Percentiles rank a stretch among this genome's conserved stretches.
These are phyloP conservation scores for Sebastiscus albofasciatus DNA, from an alignment of 2,797 vertebrate species.

Conservation along the genomic window DNA sequence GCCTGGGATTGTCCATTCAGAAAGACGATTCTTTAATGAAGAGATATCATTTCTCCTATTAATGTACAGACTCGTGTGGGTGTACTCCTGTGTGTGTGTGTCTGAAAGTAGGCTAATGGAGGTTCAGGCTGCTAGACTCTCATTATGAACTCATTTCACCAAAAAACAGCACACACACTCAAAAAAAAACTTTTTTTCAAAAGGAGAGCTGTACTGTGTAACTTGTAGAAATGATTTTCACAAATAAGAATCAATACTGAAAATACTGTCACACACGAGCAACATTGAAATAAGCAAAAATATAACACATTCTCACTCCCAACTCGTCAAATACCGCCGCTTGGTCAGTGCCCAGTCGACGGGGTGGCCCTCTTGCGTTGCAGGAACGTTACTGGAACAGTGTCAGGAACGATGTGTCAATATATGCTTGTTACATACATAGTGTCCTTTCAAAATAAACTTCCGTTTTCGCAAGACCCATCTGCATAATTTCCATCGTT, in stretches of 20 bases:
- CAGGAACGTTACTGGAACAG: too few relatives aligned
- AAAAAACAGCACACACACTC: not conserved
- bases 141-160: constrained; percentile 24
- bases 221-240: not conserved
- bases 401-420: too few relatives aligned
- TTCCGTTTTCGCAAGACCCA: too few relatives aligned
- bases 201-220: not conserved
- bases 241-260: not conserved
- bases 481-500: too few relatives aligned
- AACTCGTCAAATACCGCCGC: too few relatives aligned
- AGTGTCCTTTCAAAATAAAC: too few relatives aligned
- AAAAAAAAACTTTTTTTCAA: not conserved
- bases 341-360: too few relatives aligned
- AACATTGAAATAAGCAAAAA: not conserved
- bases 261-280: not conserved
- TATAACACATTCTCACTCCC: too few relatives aligned
- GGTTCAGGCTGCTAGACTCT: constrained; percentile 1
- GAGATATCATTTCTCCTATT: constrained; percentile 72
- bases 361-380: too few relatives aligned
- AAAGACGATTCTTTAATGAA: constrained; percentile 80
- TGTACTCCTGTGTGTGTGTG: not conserved
- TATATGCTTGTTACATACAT: too few relatives aligned
- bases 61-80: constrained; percentile 41
- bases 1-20: constrained; percentile 72
- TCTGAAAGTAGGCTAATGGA: constrained; percentile 61